Evolutionary conservation across 1,140 invertebrate species (phyloP).

Genomic region (Oreohelix idahoensis): DNA sequence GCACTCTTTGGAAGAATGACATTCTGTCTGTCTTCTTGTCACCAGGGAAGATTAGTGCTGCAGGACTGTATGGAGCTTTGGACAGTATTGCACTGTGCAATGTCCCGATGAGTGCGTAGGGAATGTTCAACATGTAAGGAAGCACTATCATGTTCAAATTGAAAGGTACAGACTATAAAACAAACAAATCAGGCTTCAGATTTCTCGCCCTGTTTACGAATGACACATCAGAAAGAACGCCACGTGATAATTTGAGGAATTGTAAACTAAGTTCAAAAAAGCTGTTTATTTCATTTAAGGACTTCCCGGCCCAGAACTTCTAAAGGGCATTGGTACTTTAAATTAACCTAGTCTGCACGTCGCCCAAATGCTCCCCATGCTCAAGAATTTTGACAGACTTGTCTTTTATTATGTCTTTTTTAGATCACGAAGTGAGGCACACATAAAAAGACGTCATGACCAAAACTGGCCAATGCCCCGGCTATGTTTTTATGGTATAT

Average conservation of each 20-base stretch:
- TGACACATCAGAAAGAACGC: slow-evolving; percentile 6
- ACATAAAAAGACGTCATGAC: slow-evolving; percentile 36
- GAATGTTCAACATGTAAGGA: slow-evolving; percentile 41
- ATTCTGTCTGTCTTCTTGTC: slow-evolving; percentile 21
- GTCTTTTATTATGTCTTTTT: slow-evolving; percentile 15
- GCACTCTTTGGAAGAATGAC: slow-evolving; percentile 29
- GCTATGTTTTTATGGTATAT: slow-evolving; percentile 34
- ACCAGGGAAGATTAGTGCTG: background rate
- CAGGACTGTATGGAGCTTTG: slow-evolving; percentile 34
- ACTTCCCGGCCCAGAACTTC: slow-evolving; percentile 26
- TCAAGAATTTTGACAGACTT: slow-evolving; percentile 22
- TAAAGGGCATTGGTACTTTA: background rate
- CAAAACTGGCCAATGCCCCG: slow-evolving; percentile 15
- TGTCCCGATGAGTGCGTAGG: slow-evolving; percentile 37
- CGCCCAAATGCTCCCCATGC: background rate
- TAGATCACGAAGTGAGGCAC: slow-evolving; percentile 22
- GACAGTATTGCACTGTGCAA: background rate
- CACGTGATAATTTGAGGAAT: background rate
- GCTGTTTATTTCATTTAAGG: background rate
- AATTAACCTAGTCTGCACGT: slow-evolving; percentile 12
- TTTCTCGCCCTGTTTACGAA: background rate
- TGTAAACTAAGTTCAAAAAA: too few relatives aligned
- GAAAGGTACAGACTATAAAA: slow-evolving; percentile 34
- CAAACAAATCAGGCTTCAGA: slow-evolving; percentile 31
- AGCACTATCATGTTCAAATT: slow-evolving; percentile 31